Evolutionary conservation across 2,888 invertebrate species (phyloP).

Genomic region (Drosophila algonquin): DNA sequence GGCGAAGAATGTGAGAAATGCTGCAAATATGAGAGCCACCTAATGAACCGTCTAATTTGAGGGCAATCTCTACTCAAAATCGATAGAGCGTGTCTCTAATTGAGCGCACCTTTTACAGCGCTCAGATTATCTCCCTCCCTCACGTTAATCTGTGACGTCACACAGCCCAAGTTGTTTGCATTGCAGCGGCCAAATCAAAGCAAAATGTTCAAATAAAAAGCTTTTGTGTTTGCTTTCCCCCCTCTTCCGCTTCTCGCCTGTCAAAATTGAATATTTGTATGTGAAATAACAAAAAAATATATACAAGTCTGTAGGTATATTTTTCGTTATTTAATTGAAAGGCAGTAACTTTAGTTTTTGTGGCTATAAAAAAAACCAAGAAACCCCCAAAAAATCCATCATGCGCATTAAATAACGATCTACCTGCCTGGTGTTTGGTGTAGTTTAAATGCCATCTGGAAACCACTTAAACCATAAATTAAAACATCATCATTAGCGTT

Average conservation of each 20-base stretch:
- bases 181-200: neutral
- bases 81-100: neutral
- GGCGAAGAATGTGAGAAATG: too few species aligned
- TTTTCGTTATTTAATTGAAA: neutral
- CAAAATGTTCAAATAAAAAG: neutral
- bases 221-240: neutral
- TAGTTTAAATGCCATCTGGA: slow-evolving; percentile 48
- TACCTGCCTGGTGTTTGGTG: slow-evolving; percentile 10
- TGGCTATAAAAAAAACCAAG: slow-evolving; percentile 7
- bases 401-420: slow-evolving; percentile 19
- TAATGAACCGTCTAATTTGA: neutral
- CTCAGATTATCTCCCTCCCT: neutral
- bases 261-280: slow-evolving; percentile 2
- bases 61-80: neutral
- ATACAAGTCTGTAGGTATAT: neutral
- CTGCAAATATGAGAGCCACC: neutral
- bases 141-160: neutral
- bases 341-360: slow-evolving; percentile 2
- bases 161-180: neutral
- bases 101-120: neutral
- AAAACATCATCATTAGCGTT: slow-evolving; percentile 52
- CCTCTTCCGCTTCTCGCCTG: neutral
- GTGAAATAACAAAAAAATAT: neutral
- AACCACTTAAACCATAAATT: slow-evolving; percentile 51
- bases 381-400: slow-evolving; percentile 16